Base-by-base conservation (phyloP, 2,113 vertebrate genomes). In the Murina feae region DNA sequence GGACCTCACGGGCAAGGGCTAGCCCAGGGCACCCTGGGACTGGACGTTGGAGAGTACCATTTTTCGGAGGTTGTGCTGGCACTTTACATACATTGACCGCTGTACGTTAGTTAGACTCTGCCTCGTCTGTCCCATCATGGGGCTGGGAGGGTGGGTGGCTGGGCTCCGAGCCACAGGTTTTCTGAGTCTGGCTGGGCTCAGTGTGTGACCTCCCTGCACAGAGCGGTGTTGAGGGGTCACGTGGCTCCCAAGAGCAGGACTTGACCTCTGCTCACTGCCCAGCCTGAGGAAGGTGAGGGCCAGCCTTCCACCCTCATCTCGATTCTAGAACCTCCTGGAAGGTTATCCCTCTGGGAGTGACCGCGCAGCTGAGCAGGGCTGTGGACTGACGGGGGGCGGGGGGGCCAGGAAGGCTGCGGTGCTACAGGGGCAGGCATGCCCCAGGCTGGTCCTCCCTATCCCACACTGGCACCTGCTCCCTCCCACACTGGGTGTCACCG, bases 1-100 rank as follows among this genome's bases (percentile, higher is more conserved):
- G 96, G 98, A 99, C 97, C 97, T 99, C 97, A 98, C 98, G 80
- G 97, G 97, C 98, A 98, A 97, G 96, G 91, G 90, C 68, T 65
- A 74, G 69, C 53, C 12, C 32, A 0, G 1, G 30, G 20, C 4
- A 6, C 30, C 39, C 18, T 0, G 7, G 55, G 53, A 2, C 21
- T 84, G 92, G 94, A 55, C 4, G 74, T n/a, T 25, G 92, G 60
- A 83, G 6, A 55, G 91, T 94, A 91, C 83, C 97, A 8, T 95
- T 98, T 98, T 98, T 97, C 20, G 95, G 91, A 5, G 82, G 74
- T 92, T 97, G 76, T 98, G 94, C 74, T 5, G n/a, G 97, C 98
- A 98, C 97, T 98, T 98, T 97, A 98, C 93, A 97, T 97, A 96
- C 49, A 96, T 37, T 21, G 80, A 37, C 32, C 68, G 90, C 53